Evolutionary conservation across 2,113 vertebrate genomes (phyloP), one percentile per base, ranked within the genome.

Genomic region (Nycticryphes semicollaris): DNA sequence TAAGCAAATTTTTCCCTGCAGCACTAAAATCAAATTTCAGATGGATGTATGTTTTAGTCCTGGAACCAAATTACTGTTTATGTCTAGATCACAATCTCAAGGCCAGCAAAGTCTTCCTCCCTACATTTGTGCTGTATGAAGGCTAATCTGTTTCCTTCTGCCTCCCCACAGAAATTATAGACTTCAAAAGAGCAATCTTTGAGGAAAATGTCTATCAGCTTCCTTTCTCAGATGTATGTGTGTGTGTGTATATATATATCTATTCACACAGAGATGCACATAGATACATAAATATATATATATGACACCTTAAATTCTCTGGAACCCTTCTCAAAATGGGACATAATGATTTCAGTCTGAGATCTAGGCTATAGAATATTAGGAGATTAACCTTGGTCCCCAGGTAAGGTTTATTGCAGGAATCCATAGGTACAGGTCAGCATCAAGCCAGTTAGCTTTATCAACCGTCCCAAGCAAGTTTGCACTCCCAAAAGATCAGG

Each of bases 61-160:
- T 93, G 79, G 85, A 90, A 89, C 48, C 47, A 94, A 94, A 95
- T 93, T 94, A 84, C 35, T 96, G 90, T 97, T 96, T 96, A 96
- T 84, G 92, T 94, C 94, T 96, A 96, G 96, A 96, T 96, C 90
- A 90, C 47, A 96, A 94, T 96, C 93, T 93, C 63, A 70, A 60
- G 56, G 45, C 68, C 74, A 93, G 76, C 3, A 4, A 93, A 84
- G 64, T 51, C 51, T 81, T 86, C 39, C 43, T 92, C 88, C 25
- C 43, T 41, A 43, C 4, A 39, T 92, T 93, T 88, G 28, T 72
- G 11, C 41, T 60, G 14, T 51, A 51, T 60, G 89, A 77, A 94
- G 64, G 41, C 33, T 90, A 90, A 92, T 93, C 43, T 70, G 4
- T 92, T 88, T 95, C 50, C 14, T 62, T 67, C 50, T 94, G 43